Base-by-base conservation (phyloP, 2,797 vertebrate species). In the Columba guinea region DNA sequence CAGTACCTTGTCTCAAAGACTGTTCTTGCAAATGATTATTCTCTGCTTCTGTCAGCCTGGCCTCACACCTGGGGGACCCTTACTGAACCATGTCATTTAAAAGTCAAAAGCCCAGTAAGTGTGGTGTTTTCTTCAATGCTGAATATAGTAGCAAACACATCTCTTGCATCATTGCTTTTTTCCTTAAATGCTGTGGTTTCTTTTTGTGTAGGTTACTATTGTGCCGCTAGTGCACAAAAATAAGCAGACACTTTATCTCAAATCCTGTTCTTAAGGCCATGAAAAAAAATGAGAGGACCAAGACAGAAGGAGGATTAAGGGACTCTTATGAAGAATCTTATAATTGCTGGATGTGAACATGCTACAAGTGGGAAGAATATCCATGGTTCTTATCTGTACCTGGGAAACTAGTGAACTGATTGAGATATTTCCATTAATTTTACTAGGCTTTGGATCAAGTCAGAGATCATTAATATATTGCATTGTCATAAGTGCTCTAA, bases 1-100 rank as follows among this genome's bases (percentile, higher is more conserved):
- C 32, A n/a, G 86, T 74, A 41, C 87, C 80, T 94, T 82, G 82
- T 95, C 96, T 95, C 91, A 97, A 94, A 97, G 88, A 56, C 64
- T 77, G 10, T 88, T 97, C 92, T 95, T 94, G 80, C 85, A 95
- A 95, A 95, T 83, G 73, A 92, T 96, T 96, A 87, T 95, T 97
- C 84, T 93, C 89, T 77, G 32, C 79, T 90, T 58, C 6, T 95
- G 91, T 92, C 94, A 97, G 65, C 78, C 85, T 91, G 77, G 70
- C 75, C 49, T 90, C 53, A 13, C 58, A 64, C 84, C 69, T 82
- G 37, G 49, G 35, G 77, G 39, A 86, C 84, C 70, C 93, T 96
- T 78, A 81, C 94, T 91, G 93, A 93, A 91, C 90, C 6, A 22
- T 84, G 77, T 92, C 69, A 93, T 95, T 98, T 97, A 94, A 95